phyloP scores from a whole-genome alignment of 2,888 invertebrate species.

The Podotricha telesiphe region DNA sequence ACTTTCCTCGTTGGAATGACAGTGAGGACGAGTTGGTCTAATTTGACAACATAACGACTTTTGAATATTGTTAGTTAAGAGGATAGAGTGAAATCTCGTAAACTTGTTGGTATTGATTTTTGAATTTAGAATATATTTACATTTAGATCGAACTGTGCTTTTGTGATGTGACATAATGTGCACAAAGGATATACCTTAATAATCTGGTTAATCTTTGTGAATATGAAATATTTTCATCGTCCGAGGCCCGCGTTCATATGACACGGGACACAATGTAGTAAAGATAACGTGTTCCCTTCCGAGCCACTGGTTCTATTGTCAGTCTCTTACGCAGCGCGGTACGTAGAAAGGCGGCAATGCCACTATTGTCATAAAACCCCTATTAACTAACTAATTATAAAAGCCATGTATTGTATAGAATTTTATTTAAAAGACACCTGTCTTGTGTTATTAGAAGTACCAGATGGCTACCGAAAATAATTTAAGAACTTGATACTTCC shows the following conservation, averaged over 20 bases:
- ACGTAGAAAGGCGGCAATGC: constrained; percentile 65
- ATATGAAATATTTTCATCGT: constrained; percentile 72
- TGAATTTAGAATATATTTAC: constrained; percentile 32
- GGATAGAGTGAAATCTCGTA: constrained; percentile 47
- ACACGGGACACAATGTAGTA: constrained; percentile 79
- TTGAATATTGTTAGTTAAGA: constrained; percentile 50
- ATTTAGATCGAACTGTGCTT: constrained; percentile 35
- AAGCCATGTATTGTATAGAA: neutral
- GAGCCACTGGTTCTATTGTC: constrained; percentile 78
- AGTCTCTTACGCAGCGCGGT: constrained; percentile 73
- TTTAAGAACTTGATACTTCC: constrained; percentile 50
- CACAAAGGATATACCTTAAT: constrained; percentile 48
- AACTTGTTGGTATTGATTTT: constrained; percentile 17
- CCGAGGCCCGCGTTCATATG: constrained; percentile 73
- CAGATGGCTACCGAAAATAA: constrained; percentile 38
- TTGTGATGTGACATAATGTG: constrained; percentile 34
- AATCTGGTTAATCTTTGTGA: constrained; percentile 67
- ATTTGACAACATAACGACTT: constrained; percentile 71
- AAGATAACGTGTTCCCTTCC: constrained; percentile 80
- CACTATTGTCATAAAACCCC: constrained; percentile 47
- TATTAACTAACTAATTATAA: constrained; percentile 5
- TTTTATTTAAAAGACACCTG: neutral
- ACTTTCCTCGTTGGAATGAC: constrained; percentile 67
- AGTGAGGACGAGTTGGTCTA: constrained; percentile 63
- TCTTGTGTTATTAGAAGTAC: neutral